These are phyloP conservation scores for Seira ritae DNA, from an alignment of 2,888 invertebrate genomes.

Conservation along the genomic window DNA sequence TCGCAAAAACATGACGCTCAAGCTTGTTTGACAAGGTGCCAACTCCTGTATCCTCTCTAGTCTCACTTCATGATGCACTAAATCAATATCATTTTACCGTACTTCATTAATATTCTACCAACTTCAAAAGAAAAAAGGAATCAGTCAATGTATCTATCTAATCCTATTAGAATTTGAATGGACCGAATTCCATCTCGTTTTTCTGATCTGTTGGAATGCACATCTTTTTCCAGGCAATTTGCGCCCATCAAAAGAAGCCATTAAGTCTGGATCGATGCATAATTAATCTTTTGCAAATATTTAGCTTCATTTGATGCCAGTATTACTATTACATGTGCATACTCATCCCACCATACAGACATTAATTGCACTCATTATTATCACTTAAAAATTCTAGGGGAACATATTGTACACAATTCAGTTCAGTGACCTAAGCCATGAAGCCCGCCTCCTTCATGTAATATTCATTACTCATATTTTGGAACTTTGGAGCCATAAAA, in stretches of 20 bases:
- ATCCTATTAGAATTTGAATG: no score
- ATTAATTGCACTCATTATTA: constrained; percentile 12
- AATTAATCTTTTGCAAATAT: constrained; percentile 19
- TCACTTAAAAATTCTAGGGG: not conserved
- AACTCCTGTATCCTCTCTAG: constrained; percentile 24
- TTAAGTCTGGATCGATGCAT: constrained; percentile 18
- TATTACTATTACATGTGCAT: no score
- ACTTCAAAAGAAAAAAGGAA: not conserved
- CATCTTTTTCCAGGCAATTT: constrained; percentile 43
- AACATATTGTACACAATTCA: not conserved
- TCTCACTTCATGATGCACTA: not conserved
- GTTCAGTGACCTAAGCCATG: constrained; percentile 9
- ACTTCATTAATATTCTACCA: not conserved
- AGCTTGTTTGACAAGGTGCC: constrained; percentile 40
- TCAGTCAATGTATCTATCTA: no score
- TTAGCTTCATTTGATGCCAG: not conserved
- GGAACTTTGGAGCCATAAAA: constrained; percentile 19
- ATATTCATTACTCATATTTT: constrained; percentile 15
- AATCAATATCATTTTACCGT: constrained; percentile 17
- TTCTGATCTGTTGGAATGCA: not conserved
- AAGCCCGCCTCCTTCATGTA: constrained; percentile 15
- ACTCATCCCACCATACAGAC: not conserved
- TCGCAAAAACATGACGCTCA: constrained; percentile 26
- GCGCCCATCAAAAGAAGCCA: constrained; percentile 29
- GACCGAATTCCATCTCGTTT: constrained; percentile 2